Conservation (phyloP, 1,140 invertebrate species). For the Drosophila ficusphila region DNA sequence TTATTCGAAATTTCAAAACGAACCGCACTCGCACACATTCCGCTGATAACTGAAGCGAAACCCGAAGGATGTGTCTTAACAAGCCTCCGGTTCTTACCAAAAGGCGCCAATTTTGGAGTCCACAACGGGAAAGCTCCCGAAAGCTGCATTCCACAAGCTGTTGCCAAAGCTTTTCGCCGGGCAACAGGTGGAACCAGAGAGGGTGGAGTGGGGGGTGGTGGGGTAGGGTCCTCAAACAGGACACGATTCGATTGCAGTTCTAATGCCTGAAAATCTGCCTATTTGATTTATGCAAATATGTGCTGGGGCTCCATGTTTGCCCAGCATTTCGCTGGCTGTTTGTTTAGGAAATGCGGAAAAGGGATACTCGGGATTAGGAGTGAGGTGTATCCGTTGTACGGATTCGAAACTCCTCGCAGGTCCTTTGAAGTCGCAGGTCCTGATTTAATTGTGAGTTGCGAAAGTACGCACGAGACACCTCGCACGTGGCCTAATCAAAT, state of each 20-base stretch:
- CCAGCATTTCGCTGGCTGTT: constrained; percentile 54
- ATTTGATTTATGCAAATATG: constrained; percentile 80
- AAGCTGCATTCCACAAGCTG: constrained; percentile 59
- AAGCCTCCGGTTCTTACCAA: constrained; percentile 67
- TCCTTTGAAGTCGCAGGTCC: constrained; percentile 48
- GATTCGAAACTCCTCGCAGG: not conserved
- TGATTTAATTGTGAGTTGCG: constrained; percentile 37
- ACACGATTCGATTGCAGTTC: constrained; percentile 50
- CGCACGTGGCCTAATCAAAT: constrained; percentile 61
- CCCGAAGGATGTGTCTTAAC: constrained; percentile 61
- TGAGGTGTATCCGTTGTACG: constrained; percentile 1
- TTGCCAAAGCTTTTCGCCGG: constrained; percentile 31
- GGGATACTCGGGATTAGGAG: constrained; percentile 12
- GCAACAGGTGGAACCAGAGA: constrained; percentile 29
- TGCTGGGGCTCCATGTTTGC: constrained; percentile 36
- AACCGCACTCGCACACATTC: constrained; percentile 59
- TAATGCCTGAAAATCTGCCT: constrained; percentile 57
- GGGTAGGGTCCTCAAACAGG: not conserved
- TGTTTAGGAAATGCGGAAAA: constrained; percentile 53
- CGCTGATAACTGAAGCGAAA: constrained; percentile 65
- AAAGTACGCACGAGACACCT: not conserved
- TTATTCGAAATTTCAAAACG: constrained; percentile 4
- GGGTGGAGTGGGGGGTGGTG: not conserved
- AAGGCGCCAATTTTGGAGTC: constrained; percentile 64
- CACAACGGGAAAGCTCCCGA: constrained; percentile 58